phyloP scores from a whole-genome alignment of 2,888 invertebrate genomes.

The Miltochrista miniata region DNA sequence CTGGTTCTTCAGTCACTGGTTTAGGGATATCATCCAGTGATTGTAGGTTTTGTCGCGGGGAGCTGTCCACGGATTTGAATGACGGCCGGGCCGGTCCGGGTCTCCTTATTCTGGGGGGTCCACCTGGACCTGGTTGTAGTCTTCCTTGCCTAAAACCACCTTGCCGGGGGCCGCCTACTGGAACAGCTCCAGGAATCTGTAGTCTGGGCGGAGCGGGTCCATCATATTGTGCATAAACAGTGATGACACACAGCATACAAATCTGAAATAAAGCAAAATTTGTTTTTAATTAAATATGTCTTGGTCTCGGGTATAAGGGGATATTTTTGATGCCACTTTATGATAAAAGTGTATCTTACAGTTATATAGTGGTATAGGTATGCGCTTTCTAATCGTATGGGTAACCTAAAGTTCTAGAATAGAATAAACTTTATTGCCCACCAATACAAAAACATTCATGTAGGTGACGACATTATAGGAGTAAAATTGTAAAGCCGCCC shows the following conservation, averaged over 20 bases:
- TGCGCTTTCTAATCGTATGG: too few relatives aligned
- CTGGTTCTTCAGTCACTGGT: constrained; percentile 87
- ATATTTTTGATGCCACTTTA: too few relatives aligned
- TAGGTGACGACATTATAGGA: too few relatives aligned
- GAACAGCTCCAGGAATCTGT: constrained; percentile 86
- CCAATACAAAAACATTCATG: too few relatives aligned
- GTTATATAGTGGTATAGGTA: too few relatives aligned
- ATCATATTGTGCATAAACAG: constrained; percentile 80
- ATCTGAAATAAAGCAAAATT: constrained; percentile 61
- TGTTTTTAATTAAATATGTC: not conserved
- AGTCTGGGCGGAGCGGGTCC: constrained; percentile 86
- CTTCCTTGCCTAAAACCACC: constrained; percentile 73
- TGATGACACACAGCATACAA: constrained; percentile 78
- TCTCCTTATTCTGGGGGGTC: constrained; percentile 62
- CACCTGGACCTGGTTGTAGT: constrained; percentile 55
- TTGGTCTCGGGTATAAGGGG: too few relatives aligned
- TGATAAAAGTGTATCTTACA: too few relatives aligned
- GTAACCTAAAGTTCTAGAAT: too few relatives aligned
- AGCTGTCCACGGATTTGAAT: constrained; percentile 74
- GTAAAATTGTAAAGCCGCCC: too few relatives aligned
- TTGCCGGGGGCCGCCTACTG: constrained; percentile 64
- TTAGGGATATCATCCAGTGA: constrained; percentile 82
- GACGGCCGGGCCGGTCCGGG: constrained; percentile 73
- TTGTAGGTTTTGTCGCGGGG: constrained; percentile 72
- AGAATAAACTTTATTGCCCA: too few relatives aligned